Evolutionary conservation across 2,888 invertebrate genomes (phyloP).

Genomic region (Dorcus hopei): DNA sequence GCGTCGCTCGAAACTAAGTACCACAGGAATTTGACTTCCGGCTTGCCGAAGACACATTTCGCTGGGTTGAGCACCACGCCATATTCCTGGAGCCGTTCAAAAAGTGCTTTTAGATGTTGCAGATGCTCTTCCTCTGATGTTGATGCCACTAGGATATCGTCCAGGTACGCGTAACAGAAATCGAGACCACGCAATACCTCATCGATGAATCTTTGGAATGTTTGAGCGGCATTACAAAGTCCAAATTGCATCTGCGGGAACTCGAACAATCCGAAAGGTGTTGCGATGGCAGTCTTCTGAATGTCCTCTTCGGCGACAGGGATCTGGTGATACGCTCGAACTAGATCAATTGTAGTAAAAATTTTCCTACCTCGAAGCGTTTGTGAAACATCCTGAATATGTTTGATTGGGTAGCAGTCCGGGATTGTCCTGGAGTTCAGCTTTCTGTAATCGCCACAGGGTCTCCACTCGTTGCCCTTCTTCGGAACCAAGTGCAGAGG

Average conservation of each 20-base stretch:
- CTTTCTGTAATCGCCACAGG: slow-evolving; percentile 35
- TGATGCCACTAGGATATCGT: slow-evolving; percentile 27
- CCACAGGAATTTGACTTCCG: slow-evolving; percentile 31
- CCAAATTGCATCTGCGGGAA: slow-evolving; percentile 38
- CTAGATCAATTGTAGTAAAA: slow-evolving; percentile 38
- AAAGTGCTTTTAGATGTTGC: slow-evolving; percentile 28
- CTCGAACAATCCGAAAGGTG: slow-evolving; percentile 31
- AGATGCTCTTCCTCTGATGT: slow-evolving; percentile 24
- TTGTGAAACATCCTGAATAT: slow-evolving; percentile 39
- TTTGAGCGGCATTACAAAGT: slow-evolving; percentile 42
- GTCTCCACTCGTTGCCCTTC: no score
- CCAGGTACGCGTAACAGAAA: slow-evolving; percentile 33
- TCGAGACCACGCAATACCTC: slow-evolving; percentile 32
- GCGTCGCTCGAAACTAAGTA: slow-evolving; percentile 24
- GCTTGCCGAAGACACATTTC: slow-evolving; percentile 36
- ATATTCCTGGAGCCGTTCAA: slow-evolving; percentile 29
- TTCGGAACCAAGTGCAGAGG: no score
- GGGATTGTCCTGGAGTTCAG: slow-evolving; percentile 47
- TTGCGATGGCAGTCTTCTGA: slow-evolving; percentile 25
- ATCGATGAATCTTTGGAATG: slow-evolving; percentile 43
- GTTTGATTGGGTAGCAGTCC: slow-evolving; percentile 44
- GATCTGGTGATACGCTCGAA: slow-evolving; percentile 42
- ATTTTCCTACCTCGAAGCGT: slow-evolving; percentile 28
- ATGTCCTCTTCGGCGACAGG: slow-evolving; percentile 41
- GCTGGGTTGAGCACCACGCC: slow-evolving; percentile 33